Evolutionary conservation across 2,113 vertebrate genomes (phyloP), one percentile per base, ranked within the genome.

Genomic region (Actenoides hombroni): DNA sequence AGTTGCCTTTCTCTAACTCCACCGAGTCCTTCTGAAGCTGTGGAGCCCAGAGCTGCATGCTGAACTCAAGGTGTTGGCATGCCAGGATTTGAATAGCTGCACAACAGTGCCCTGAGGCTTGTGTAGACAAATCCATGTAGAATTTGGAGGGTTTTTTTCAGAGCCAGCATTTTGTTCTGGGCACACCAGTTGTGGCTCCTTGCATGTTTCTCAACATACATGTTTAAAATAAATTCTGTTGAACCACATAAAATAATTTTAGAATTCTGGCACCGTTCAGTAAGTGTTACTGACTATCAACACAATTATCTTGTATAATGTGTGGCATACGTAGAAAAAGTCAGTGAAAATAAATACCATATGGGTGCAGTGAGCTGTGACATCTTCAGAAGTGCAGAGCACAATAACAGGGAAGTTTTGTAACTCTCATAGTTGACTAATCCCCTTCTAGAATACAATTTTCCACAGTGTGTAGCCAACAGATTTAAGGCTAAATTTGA

Each of bases 301-400:
- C 60, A 86, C 64, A 73, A 48, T 83, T 85, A 49, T 63, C 64
- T 93, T 81, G 46, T 82, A 16, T 88, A 92, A 90, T 57, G 69
- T 91, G 81, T 57, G 53, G 42, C 76, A 75, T 77, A 86, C 92
- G 86, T 73, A 92, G 87, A 86, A 93, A 69, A 70, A 53, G 74
- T 63, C 83, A 68, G 53, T 79, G 91, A 88, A 95, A 96, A 88
- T 88, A 85, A 92, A 69, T 63, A 90, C 84, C 81, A 79, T 89
- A 91, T 94, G 89, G 81, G 49, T 85, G 81, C 70, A 83, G 31
- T 80, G 87, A 95, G 44, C 91, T 94, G 78, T 93, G 87, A 69
- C 67, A 73, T 95, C 87, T 76, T 89, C 76, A 65, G 54, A 96
- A 94, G 75, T 67, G 40, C 74, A 69, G 73, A 91, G 51, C 75